Percentiles rank a stretch among this genome's conserved stretches.
These are phyloP conservation scores for Acleris emargana DNA, from an alignment of 2,888 invertebrate species.

Conservation along the genomic window DNA sequence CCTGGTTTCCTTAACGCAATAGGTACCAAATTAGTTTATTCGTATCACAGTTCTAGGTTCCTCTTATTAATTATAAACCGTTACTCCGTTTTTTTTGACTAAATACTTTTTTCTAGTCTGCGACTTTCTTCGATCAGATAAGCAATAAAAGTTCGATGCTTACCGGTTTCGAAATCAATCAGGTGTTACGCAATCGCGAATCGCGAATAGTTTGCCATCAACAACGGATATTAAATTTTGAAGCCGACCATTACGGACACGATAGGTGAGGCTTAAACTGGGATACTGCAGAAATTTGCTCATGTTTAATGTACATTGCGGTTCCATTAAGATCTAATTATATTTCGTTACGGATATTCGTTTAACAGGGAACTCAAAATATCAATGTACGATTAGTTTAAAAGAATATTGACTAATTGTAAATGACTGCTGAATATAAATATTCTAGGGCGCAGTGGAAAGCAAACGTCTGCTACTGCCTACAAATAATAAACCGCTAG, in stretches of 20 bases:
- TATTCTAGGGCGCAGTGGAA: neutral
- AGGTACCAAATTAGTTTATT: too few species aligned
- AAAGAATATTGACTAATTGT: too few species aligned
- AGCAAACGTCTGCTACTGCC: neutral
- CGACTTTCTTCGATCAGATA: slow-evolving; percentile 22
- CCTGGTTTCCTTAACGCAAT: too few species aligned
- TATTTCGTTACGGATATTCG: too few species aligned
- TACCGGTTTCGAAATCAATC: slow-evolving; percentile 10
- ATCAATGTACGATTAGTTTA: too few species aligned
- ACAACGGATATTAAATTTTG: slow-evolving; percentile 1
- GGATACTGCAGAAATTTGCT: neutral
- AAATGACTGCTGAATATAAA: neutral
- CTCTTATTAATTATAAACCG: neutral
- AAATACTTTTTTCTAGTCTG: neutral
- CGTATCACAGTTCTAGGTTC: too few species aligned
- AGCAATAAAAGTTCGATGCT: slow-evolving; percentile 26
- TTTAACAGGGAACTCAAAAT: too few species aligned
- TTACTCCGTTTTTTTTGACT: neutral
- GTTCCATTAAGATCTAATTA: too few species aligned
- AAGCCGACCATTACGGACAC: slow-evolving; percentile 7
- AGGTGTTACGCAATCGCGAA: slow-evolving; percentile 21
- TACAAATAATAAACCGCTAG: neutral
- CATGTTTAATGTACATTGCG: neutral
- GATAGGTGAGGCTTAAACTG: neutral
- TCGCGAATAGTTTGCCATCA: slow-evolving; percentile 11